Base-by-base conservation (phyloP, 2,797 vertebrate species). In the Chloroceryle amazona region DNA sequence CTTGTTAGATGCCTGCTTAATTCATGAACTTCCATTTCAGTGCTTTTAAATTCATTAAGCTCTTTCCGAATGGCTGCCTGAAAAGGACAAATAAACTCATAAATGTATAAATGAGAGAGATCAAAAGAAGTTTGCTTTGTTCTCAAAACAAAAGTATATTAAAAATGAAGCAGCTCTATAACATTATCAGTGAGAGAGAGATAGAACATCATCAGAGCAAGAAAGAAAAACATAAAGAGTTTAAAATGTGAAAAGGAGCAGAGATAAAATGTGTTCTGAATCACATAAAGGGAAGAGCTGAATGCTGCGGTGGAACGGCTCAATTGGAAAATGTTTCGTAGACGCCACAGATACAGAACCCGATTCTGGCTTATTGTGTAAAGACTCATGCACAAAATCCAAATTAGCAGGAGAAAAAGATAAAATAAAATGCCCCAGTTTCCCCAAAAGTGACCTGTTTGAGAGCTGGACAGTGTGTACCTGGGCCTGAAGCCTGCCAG, bases 1-100 rank as follows among this genome's bases (percentile, higher is more conserved):
- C 99, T 99, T 99, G 99, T 99, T 99, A 99, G 98, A 99, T 99
- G 99, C 97, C 99, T 99, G 97, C 99, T 99, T 97, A 99, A 99
- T 97, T 99, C 99, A 83, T 99, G 99, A 96, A 99, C 99, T 97
- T 99, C 99, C 99, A 99, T 99, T 98, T 99, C 99, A 89, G 99
- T 99, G 99, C 99, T 99, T 98, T 99, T 99, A 98, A 99, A 99
- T 97, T 99, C 99, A 62, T 99, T 99, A 95, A 99, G 99, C 93
- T 99, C 99, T 97, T 99, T 99, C 87, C 99, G 98, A 98, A 99
- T 99, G 97, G 99, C 99, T 96, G 99, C 99, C 99, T 99, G 98
- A 67, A 97, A 98, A 95, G 73, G 97, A 84, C 70, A 96, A 95
- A 97, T 55, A 88, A 75, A 72, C 13, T 25, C 44, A 51, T 97